phyloP scores from a whole-genome alignment of 2,888 invertebrate genomes.

The Corbicula japonica region DNA sequence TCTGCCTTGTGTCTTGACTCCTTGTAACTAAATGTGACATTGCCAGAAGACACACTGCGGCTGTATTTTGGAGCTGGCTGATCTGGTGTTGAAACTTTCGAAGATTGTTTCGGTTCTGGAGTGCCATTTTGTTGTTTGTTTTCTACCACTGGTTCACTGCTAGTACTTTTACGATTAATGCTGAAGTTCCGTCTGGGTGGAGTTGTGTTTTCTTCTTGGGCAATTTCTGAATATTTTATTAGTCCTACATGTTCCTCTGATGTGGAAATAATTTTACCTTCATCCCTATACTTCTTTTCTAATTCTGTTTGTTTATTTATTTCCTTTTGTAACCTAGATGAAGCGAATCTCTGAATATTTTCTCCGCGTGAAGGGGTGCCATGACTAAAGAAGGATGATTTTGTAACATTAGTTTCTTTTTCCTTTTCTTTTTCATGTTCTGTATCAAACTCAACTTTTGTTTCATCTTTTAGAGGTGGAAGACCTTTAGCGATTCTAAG shows the following conservation, averaged over 20 bases:
- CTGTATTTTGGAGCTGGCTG: conserved; percentile 54
- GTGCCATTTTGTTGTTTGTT: conserved; percentile 59
- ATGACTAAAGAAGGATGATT: conserved; percentile 16
- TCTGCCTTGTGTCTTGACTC: conserved; percentile 95
- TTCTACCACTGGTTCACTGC: conserved; percentile 31
- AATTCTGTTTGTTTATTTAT: conserved; percentile 94
- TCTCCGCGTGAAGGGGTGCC: conserved; percentile 16
- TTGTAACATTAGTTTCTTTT: conserved; percentile 16
- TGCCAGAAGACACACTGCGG: conserved; percentile 60
- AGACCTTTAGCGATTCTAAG: conserved; percentile 85
- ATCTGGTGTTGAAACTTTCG: conserved; percentile 40
- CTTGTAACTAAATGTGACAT: conserved; percentile 86
- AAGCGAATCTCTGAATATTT: conserved; percentile 86
- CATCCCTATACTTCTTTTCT: conserved; percentile 93
- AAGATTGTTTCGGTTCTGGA: conserved; percentile 51
- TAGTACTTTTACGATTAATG: conserved; percentile 61
- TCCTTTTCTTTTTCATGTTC: conserved; percentile 35
- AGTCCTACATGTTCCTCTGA: conserved; percentile 88
- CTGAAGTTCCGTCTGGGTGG: conserved; percentile 79
- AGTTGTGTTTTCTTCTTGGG: conserved; percentile 64
- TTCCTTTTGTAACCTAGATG: conserved; percentile 94
- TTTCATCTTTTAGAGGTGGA: conserved; percentile 71
- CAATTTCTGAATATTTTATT: conserved; percentile 81
- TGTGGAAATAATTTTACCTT: conserved; percentile 88
- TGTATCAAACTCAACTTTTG: conserved; percentile 41